Percentiles rank a stretch among this genome's conserved stretches.
Conservation (phyloP, 2,113 vertebrate species). For the Delphinapterus leucas region DNA sequence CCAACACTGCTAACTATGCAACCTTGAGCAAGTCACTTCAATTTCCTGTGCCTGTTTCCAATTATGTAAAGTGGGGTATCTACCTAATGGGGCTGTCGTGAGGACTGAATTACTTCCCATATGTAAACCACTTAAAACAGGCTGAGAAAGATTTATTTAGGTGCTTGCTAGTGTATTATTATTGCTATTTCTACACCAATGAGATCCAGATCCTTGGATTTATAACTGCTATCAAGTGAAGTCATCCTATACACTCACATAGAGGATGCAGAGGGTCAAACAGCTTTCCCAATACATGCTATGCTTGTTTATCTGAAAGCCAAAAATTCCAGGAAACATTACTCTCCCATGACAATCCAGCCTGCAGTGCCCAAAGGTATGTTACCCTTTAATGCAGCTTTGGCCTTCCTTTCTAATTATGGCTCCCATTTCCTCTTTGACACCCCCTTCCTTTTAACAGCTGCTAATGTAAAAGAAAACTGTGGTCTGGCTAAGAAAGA, state of each 20-base stretch:
- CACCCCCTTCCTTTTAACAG: not conserved
- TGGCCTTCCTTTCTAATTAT: constrained; percentile 41
- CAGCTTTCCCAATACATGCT: not conserved
- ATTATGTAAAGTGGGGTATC: not conserved
- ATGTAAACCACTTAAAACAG: not conserved
- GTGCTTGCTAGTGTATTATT: not conserved
- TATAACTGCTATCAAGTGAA: not conserved
- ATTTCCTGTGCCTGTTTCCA: not conserved
- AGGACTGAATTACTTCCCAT: not conserved
- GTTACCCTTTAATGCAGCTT: not conserved
- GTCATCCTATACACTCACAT: not conserved
- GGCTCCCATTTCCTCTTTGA: not conserved
- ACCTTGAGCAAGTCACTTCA: not conserved
- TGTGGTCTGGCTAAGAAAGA: constrained; percentile 10
- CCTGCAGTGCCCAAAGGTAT: not conserved
- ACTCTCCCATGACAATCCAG: not conserved
- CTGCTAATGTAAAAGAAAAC: constrained; percentile 20
- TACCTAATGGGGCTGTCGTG: not conserved
- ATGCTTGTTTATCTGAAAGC: not conserved
- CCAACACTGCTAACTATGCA: not conserved
- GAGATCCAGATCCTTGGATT: not conserved
- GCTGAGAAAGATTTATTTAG: not conserved
- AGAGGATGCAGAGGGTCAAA: not conserved
- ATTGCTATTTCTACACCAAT: not conserved
- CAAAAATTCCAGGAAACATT: constrained; percentile 31